Base-by-base conservation (phyloP, 2,797 vertebrate genomes). In the Heteromormyrus szaboi region DNA sequence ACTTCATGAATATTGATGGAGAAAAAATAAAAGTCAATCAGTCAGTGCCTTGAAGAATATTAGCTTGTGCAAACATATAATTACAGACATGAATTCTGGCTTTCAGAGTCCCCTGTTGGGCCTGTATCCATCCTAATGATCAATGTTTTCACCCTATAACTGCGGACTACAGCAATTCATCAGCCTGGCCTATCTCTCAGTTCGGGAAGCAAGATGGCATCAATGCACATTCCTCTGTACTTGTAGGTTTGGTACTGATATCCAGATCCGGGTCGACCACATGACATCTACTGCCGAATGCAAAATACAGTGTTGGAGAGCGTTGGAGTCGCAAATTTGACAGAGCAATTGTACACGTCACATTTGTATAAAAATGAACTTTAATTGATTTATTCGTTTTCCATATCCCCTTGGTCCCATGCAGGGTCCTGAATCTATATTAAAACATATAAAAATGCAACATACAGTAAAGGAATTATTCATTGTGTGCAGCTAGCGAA, bases 61-160 rank as follows among this genome's bases (percentile, higher is more conserved):
- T 92, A 88, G 92, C 85, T 89, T 88, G 92, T 93, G 91, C 94
- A 95, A 94, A 94, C 93, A 92, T 95, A 93, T 95, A 95, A 96
- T 96, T 96, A 95, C 94, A 93, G 94, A 95, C 95, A 95, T 91
- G 93, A 90, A 93, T 91, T 95, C 94, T 94, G 93, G 95, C 94
- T 94, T 92, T 93, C 92, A 92, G 92, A 90, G 89, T 79, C 93
- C 72, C 93, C 93, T 90, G 85, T 89, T 92, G 92, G 95, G 89
- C 90, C 76, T 53, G 91, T 91, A 95, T 96, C 95, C 95, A 94
- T 94, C 93, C 93, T 90, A 92, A 92, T 94, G 94, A 95, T 96
- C 95, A 94, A 95, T 96, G 93, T 91, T 93, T 93, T 91, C 92
- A 90, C 90, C 91, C 89, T 54, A 93, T 90, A 93, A 94, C 95